Base-by-base conservation (phyloP, 92 coral and sea anemone species). In the Hydrozoanthus gracilis region DNA sequence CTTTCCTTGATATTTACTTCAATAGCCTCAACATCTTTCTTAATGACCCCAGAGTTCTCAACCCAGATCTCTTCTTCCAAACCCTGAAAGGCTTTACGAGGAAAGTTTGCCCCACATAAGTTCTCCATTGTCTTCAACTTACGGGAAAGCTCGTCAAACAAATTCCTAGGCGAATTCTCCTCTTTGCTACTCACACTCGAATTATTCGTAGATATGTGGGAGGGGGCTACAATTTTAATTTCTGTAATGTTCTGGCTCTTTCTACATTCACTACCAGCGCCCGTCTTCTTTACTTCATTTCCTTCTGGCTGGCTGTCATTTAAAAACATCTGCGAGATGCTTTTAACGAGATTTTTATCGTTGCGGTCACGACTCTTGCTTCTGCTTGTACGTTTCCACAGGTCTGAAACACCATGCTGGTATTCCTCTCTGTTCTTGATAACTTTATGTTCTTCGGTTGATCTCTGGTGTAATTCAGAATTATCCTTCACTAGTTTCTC, bases 91-190 rank as follows among this genome's bases (percentile, higher is more conserved):
- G 79, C 50, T 13, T 17, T 48, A 20, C 61, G 13, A 66, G 74
- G 66, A 7, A 64, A 10, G 47, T 80, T 54, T 5, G 58, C 8
- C 13, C 73, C 84, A 47, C 55, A 5, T 14, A 73, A 79, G 46
- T 17, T 9, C 49, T 66, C 85, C 74, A 49, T 80, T 51, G 85
- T 60, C 44, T 48, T 47, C n/a, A 80, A 16, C 15, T 64, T 80
- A 70, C 74, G 61, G 44, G 70, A 64, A 56, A 80, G 12, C 45
- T 80, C 70, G 4, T 80, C 85, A 48, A 80, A 80, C 73, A 80
- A 65, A 17, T 79, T 79, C 48, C 71, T 79, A 8, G 55, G 35
- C 47, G 48, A 79, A 44, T 17, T 11, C 47, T 50, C 20, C 17
- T 12, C 72, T 15, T 47, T 61, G 51, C 4, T 15, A 17, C 16